Conservation (phyloP, 2,113 vertebrate species). For the Stigmatopora argus region DNA sequence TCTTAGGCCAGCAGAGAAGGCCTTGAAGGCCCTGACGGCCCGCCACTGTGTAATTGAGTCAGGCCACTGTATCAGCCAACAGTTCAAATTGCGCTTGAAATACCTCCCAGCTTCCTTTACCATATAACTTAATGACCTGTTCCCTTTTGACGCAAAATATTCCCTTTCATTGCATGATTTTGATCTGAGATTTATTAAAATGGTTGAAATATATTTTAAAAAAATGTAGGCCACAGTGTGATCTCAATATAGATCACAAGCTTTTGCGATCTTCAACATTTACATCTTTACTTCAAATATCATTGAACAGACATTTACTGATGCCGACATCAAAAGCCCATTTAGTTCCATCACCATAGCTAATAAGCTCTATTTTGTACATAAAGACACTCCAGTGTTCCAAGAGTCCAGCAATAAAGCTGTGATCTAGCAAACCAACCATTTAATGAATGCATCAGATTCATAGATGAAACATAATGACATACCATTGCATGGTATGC, state of each 20-base stretch:
- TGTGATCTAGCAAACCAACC: constrained; percentile 47
- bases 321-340: constrained; percentile 61
- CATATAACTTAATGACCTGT: background rate
- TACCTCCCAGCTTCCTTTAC: too few species aligned
- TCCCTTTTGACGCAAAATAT: constrained; percentile 59
- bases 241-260: constrained; percentile 49
- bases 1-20: too few species aligned
- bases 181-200: constrained; percentile 16
- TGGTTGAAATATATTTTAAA: background rate
- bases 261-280: constrained; percentile 32
- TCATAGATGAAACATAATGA: constrained; percentile 53
- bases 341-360: constrained; percentile 45
- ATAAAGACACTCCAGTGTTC: constrained; percentile 50
- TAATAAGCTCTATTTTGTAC: constrained; percentile 60
- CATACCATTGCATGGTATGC: constrained; percentile 55
- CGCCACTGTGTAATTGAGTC: too few species aligned
- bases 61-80: too few species aligned
- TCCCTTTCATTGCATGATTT: background rate
- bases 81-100: too few species aligned
- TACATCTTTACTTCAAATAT: constrained; percentile 45
- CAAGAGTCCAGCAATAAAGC: constrained; percentile 48
- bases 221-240: background rate
- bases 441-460: constrained; percentile 60
- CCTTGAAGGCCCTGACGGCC: too few species aligned
- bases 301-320: constrained; percentile 42